A percentile compares a stretch with the other conserved stretches of the same genome.
Conservation (phyloP, 2,113 vertebrate genomes). For the Rynchops niger region DNA sequence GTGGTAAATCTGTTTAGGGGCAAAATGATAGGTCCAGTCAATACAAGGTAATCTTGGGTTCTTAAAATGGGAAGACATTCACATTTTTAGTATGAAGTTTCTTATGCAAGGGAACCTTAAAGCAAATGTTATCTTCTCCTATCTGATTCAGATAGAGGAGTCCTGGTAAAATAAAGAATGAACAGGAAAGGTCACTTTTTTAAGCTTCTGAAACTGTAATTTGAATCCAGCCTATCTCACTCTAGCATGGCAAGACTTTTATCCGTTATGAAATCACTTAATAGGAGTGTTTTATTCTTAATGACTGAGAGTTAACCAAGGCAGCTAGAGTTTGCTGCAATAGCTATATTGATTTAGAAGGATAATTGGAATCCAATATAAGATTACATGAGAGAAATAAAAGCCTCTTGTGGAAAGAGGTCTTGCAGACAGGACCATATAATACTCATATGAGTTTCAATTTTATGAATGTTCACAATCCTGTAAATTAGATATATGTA, state of each 20-base stretch:
- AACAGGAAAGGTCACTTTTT: not conserved
- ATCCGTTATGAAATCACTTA: slow-evolving; percentile 25
- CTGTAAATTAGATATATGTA: not conserved
- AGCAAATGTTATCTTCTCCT: not conserved
- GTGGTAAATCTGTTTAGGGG: not conserved
- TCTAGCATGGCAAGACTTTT: not conserved
- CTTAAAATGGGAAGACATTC: not conserved
- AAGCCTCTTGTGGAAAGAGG: not conserved
- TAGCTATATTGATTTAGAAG: slow-evolving; percentile 12
- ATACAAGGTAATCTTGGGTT: not conserved
- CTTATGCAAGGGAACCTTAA: not conserved
- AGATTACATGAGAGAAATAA: slow-evolving; percentile 3
- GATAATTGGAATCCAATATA: slow-evolving; percentile 2
- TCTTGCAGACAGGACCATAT: not conserved
- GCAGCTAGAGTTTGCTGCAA: not conserved
- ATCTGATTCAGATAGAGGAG: not conserved
- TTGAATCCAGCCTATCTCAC: not conserved
- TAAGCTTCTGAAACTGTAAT: not conserved
- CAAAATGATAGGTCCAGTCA: not conserved
- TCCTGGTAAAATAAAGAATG: not conserved
- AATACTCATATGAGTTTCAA: not conserved
- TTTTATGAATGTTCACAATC: not conserved
- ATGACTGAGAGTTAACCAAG: slow-evolving; percentile 10
- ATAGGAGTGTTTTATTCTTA: not conserved
- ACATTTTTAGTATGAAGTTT: not conserved